phyloP scores from a whole-genome alignment of 2,797 vertebrate species.

The Otolemur crassicaudatus region DNA sequence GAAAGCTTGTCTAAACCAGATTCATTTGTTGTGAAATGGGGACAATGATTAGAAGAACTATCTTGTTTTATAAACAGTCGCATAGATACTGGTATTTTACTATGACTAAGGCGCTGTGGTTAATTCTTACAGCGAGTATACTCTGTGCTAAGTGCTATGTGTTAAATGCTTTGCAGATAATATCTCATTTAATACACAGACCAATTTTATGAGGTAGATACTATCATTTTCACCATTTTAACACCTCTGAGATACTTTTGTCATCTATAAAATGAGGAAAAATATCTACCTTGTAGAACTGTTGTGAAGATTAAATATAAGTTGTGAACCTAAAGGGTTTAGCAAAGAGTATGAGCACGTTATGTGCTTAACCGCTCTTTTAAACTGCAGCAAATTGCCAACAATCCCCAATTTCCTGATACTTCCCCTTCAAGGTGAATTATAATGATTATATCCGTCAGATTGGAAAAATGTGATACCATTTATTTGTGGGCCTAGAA shows the following conservation, averaged over 20 bases:
- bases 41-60: neutral
- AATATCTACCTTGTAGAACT: neutral
- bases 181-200: neutral
- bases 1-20: neutral
- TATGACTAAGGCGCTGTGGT: neutral
- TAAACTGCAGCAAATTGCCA: slow-evolving; percentile 7
- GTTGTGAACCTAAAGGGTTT: neutral
- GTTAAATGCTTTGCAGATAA: neutral
- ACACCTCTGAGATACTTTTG: neutral
- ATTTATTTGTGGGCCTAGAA: neutral
- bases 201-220: neutral
- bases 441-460: neutral
- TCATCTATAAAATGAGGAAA: slow-evolving; percentile 6
- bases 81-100: slow-evolving; percentile 14
- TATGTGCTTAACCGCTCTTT: neutral
- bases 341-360: neutral
- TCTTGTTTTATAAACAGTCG: slow-evolving; percentile 9
- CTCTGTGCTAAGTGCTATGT: neutral
- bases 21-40: neutral
- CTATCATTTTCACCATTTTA: slow-evolving; percentile 28
- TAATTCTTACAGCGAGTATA: neutral
- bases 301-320: neutral
- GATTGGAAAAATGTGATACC: neutral
- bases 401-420: neutral
- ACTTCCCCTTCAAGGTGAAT: slow-evolving; percentile 8